Evolutionary conservation across 2,113 vertebrate species (phyloP), one percentile per base, ranked within the genome.

Genomic region (Caloenas nicobarica): DNA sequence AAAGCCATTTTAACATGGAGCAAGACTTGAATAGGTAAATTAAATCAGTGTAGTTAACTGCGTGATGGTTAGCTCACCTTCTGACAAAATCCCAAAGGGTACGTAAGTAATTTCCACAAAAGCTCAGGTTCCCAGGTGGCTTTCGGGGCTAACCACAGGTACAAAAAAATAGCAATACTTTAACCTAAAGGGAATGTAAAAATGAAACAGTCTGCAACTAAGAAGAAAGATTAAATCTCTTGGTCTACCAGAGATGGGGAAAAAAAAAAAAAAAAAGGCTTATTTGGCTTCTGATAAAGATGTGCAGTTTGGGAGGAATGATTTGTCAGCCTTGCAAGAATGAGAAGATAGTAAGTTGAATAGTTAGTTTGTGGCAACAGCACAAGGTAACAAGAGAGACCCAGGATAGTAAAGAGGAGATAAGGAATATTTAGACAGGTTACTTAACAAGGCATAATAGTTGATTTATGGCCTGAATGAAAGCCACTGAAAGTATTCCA

Each of bases 381-480:
- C 71, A 69, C 62, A 25, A 24, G 44, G 78, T 23, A 85, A 69
- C 9, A 61, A 72, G 78, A 73, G 61, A 69, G 77, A 68, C 66
- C 34, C 57, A 53, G 58, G 50, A 81, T 0, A 80, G 79, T 10
- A 25, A 60, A 86, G 33, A 88, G 36, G 16, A 92, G 87, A 92
- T 87, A 76, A 91, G 50, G 50, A 89, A 86, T 46, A 93, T 80
- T 77, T 62, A 94, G 54, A 48, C 87, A 89, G 56, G 70, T 44
- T 72, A 40, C 33, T 92, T 58, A 79, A 84, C 44, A 50, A 95
- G 91, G 81, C 71, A 85, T 74, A 77, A 5, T 1, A 71, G 36
- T 18, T 80, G 91, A 96, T 96, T 94, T 91, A 88, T 70, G 66
- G 71, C 66, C 62, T 76, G 14, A 76, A 76, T 16, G 31, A 91